Evolutionary conservation across 1,140 invertebrate species (phyloP).

Genomic region (Caenorhabditis inopinata): DNA sequence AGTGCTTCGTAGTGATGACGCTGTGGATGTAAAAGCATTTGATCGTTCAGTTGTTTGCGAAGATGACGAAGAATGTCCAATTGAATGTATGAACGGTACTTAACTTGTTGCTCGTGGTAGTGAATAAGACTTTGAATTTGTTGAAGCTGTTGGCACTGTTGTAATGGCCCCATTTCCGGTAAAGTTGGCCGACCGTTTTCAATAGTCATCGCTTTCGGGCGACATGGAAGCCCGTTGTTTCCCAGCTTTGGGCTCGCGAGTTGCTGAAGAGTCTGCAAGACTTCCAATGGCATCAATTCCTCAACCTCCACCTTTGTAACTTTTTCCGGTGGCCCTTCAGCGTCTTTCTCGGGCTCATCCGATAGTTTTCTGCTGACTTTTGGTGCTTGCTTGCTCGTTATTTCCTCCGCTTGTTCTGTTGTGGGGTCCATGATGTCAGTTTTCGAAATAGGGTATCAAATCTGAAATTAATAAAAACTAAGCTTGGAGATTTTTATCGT

Average conservation of each 20-base stretch:
- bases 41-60: background rate
- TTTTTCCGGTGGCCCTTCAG: background rate
- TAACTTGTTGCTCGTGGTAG: constrained; percentile 14
- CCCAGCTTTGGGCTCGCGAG: background rate
- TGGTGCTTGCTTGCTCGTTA: background rate
- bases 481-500: too few species aligned
- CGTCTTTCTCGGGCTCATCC: background rate
- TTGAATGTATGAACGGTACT: constrained; percentile 8
- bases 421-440: too few species aligned
- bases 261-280: background rate
- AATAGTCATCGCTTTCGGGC: background rate
- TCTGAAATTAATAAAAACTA: too few species aligned
- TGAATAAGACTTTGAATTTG: constrained; percentile 4
- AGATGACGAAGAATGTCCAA: background rate
- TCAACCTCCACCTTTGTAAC: background rate
- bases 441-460: too few species aligned
- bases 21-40: background rate
- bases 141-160: constrained; percentile 15
- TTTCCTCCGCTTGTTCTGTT: too few species aligned
- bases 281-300: constrained; percentile 5
- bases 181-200: background rate
- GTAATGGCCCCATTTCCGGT: background rate
- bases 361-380: background rate
- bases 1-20: background rate
- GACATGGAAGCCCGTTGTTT: background rate